Conservation (phyloP, 1,140 invertebrate genomes). For the Linepithema humile region DNA sequence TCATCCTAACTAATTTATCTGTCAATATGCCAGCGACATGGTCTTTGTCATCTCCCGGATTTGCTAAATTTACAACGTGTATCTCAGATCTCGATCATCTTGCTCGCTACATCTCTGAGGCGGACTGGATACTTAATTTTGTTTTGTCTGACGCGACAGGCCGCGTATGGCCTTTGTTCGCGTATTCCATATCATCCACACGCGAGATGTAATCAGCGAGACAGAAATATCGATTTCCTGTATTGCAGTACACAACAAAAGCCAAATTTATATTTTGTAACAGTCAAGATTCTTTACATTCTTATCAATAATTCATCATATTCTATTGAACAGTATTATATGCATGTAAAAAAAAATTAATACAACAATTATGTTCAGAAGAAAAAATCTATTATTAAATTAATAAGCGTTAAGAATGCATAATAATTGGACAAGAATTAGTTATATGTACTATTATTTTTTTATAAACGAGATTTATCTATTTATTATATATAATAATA, state of each 20-base stretch:
- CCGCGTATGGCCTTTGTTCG: constrained; percentile 38
- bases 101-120: constrained; percentile 62
- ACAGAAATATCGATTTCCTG: constrained; percentile 61
- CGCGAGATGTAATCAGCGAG: constrained; percentile 62
- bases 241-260: constrained; percentile 44
- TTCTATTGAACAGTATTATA: neutral
- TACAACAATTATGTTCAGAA: neutral
- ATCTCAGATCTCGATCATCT: constrained; percentile 70
- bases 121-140: constrained; percentile 69
- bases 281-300: neutral
- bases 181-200: constrained; percentile 47
- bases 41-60: constrained; percentile 24
- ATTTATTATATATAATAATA: neutral
- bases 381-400: neutral
- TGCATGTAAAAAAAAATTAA: neutral
- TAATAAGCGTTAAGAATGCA: neutral
- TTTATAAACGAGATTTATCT: neutral
- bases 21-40: constrained; percentile 18
- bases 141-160: constrained; percentile 66
- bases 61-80: constrained; percentile 45
- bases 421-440: neutral
- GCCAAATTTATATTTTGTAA: constrained; percentile 44
- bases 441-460: neutral
- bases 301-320: constrained; percentile 10
- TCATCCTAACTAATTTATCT: constrained; percentile 42